These are phyloP conservation scores for Ciconia stormi DNA, from an alignment of 2,113 vertebrate species.

Conservation along the genomic window DNA sequence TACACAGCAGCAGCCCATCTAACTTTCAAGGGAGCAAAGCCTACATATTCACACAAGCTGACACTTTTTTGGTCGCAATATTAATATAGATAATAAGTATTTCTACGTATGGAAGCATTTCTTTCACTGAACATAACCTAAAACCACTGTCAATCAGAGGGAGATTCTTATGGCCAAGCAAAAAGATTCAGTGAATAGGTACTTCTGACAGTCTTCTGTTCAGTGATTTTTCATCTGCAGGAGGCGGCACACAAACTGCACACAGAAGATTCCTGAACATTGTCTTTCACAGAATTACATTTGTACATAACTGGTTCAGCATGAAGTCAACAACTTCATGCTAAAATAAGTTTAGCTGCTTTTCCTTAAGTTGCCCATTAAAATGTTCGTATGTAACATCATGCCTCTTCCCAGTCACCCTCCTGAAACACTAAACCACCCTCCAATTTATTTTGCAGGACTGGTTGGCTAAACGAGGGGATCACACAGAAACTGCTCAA, in stretches of 20 bases:
- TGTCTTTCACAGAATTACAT: background rate
- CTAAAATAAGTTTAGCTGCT: background rate
- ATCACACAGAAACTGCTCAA: background rate
- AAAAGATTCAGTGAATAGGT: background rate
- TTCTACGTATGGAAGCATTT: background rate
- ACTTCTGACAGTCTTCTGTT: background rate
- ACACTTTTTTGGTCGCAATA: background rate
- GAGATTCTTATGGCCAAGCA: background rate
- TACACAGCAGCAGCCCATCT: background rate
- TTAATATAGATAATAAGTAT: background rate
- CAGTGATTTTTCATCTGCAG: background rate
- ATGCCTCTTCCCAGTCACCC: background rate
- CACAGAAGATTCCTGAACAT: slow-evolving; percentile 20
- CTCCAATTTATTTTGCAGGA: background rate
- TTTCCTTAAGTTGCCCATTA: background rate
- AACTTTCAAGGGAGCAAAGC: background rate
- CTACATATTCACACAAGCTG: background rate
- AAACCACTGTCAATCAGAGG: background rate
- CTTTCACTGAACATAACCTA: background rate
- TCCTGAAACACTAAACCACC: background rate
- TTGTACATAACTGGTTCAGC: background rate
- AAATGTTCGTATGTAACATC: background rate
- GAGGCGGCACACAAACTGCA: background rate
- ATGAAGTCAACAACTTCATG: background rate
- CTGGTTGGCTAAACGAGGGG: background rate